Percentiles rank a stretch among this genome's conserved stretches.
Evolutionary conservation across 2,888 invertebrate species (phyloP).

Genomic region (Drosophila acutilabella): DNA sequence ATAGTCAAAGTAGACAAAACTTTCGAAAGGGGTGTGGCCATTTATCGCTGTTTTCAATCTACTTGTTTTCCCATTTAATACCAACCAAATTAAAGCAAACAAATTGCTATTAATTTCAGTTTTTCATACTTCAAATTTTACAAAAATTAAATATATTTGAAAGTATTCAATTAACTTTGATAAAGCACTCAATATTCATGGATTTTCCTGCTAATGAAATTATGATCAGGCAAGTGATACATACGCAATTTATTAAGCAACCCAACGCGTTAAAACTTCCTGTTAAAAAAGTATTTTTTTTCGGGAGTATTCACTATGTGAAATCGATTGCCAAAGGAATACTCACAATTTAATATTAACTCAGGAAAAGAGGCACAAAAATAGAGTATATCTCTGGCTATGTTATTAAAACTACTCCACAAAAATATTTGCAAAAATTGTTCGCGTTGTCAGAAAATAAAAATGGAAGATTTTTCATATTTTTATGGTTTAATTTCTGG

Average conservation of each 20-base stretch:
- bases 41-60: not conserved
- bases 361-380: too few species aligned
- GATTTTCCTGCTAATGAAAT: slow-evolving; percentile 43
- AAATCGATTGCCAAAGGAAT: too few species aligned
- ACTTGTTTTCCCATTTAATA: not conserved
- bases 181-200: slow-evolving; percentile 32
- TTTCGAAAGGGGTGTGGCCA: slow-evolving; percentile 1
- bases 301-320: too few species aligned
- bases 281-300: not conserved
- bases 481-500: too few species aligned
- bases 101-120: not conserved
- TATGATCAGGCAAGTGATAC: slow-evolving; percentile 20
- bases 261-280: slow-evolving; percentile 19
- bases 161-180: slow-evolving; percentile 40
- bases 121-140: slow-evolving; percentile 3
- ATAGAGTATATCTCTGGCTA: too few species aligned
- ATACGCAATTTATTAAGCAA: slow-evolving; percentile 23
- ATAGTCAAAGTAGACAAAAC: slow-evolving; percentile 11
- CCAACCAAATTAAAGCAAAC: not conserved
- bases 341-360: too few species aligned
- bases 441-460: too few species aligned
- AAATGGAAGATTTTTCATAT: too few species aligned
- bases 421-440: too few species aligned
- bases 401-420: too few species aligned
- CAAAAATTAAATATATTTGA: slow-evolving; percentile 5